A percentile compares a stretch with the other conserved stretches of the same genome.
Conservation (phyloP, 2,113 vertebrate genomes). For the Scatophagus argus region DNA sequence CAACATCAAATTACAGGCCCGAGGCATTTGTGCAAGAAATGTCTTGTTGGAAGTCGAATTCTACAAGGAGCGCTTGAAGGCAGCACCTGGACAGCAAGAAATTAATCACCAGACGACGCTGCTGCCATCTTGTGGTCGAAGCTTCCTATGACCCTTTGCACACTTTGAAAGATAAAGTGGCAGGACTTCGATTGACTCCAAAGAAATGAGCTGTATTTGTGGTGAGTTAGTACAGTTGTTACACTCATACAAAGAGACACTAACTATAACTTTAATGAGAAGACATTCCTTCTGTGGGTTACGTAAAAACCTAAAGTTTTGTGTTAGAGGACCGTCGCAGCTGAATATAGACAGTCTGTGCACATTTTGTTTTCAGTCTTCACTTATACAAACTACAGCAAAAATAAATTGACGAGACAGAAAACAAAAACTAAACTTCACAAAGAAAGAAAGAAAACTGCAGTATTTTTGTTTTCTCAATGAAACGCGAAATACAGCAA, state of each 20-base stretch:
- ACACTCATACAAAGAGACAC: background rate
- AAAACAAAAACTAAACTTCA: too few relatives aligned
- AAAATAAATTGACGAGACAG: too few relatives aligned
- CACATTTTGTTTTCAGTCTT: too few relatives aligned
- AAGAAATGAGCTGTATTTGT: background rate
- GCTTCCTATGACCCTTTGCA: background rate
- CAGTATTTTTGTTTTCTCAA: too few relatives aligned
- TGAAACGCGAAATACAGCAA: too few relatives aligned
- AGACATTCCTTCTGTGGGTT: background rate
- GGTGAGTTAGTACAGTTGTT: background rate
- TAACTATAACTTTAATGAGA: background rate
- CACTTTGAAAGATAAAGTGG: background rate
- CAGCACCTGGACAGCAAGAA: background rate
- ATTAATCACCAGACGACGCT: background rate
- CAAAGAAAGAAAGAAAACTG: too few relatives aligned
- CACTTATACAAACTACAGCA: too few relatives aligned
- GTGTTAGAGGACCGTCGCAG: too few relatives aligned
- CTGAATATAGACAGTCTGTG: too few relatives aligned
- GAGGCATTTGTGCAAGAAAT: background rate
- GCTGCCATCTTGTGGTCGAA: conserved; percentile 48
- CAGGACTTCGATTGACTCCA: background rate
- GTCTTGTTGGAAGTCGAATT: background rate
- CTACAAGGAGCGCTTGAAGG: background rate
- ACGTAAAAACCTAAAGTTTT: too few relatives aligned
- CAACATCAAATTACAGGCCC: background rate